A percentile compares a stretch with the other conserved stretches of the same genome.
Conservation (phyloP, 2,797 vertebrate genomes). For the Lophius americanus region DNA sequence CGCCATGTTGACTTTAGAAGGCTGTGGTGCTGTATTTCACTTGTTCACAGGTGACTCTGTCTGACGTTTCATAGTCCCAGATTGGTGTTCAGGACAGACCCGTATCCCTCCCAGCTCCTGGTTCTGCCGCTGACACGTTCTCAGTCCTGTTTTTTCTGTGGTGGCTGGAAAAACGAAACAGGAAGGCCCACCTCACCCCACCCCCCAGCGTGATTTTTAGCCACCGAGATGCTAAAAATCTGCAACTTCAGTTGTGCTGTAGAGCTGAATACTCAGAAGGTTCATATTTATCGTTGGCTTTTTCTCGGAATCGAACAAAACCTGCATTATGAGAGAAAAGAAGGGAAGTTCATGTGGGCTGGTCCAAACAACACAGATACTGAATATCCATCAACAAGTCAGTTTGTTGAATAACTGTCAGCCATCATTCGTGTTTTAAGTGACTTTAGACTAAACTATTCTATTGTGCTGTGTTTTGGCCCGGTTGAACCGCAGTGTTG, state of each 20-base stretch:
- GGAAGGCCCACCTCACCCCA: conserved; percentile 50
- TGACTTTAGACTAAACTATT: background rate
- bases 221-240: conserved; percentile 26
- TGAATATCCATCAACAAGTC: background rate
- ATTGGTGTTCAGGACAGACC: too few species aligned
- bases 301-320: background rate
- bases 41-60: background rate
- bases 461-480: background rate
- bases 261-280: background rate
- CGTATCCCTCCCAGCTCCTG: too few species aligned
- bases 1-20: too few species aligned
- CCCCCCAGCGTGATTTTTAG: conserved; percentile 13
- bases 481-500: conserved; percentile 3
- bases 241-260: conserved; percentile 1
- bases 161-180: conserved; percentile 37
- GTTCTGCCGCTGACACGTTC: background rate
- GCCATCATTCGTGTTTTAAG: background rate
- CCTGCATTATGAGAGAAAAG: background rate
- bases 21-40: too few species aligned
- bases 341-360: background rate
- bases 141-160: conserved; percentile 22
- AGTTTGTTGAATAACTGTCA: background rate
- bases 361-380: background rate
- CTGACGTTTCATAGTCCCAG: too few species aligned
- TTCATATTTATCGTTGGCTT: conserved; percentile 1